A percentile compares a stretch with the other conserved stretches of the same genome.
Conservation (phyloP, 1,140 invertebrate species). For the Limonius californicus region DNA sequence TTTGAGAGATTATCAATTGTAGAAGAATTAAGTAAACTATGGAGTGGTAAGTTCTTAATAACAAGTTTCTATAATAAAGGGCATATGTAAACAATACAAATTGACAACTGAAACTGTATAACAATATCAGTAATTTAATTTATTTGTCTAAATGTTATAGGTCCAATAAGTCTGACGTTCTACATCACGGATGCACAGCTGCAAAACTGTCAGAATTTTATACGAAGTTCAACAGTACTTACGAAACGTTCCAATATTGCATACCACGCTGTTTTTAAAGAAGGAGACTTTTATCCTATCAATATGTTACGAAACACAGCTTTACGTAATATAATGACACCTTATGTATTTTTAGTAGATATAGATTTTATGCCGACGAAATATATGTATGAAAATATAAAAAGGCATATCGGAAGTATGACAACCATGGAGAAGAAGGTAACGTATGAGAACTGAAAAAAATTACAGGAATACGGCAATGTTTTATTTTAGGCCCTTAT, state of each 20-base stretch:
- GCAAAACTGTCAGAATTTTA: slow-evolving; percentile 75
- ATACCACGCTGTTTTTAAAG: slow-evolving; percentile 91
- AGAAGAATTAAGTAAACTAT: slow-evolving; percentile 80
- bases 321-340: slow-evolving; percentile 73
- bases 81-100: too few relatives aligned
- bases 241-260: slow-evolving; percentile 78
- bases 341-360: slow-evolving; percentile 83
- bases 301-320: slow-evolving; percentile 89
- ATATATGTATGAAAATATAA: slow-evolving; percentile 63
- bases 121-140: neutral
- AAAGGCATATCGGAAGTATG: slow-evolving; percentile 45
- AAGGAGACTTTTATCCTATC: slow-evolving; percentile 90
- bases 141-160: too few relatives aligned
- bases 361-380: slow-evolving; percentile 80
- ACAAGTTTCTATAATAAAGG: too few relatives aligned
- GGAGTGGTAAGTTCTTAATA: slow-evolving; percentile 64
- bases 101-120: too few relatives aligned
- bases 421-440: slow-evolving; percentile 49
- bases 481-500: slow-evolving; percentile 47
- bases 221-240: slow-evolving; percentile 70
- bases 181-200: slow-evolving; percentile 89
- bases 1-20: slow-evolving; percentile 84
- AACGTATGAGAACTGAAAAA: neutral
- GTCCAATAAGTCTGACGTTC: slow-evolving; percentile 82
- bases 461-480: too few relatives aligned